These are phyloP conservation scores for Clusia tigrina DNA, from an alignment of 2,888 invertebrate species.

Conservation along the genomic window DNA sequence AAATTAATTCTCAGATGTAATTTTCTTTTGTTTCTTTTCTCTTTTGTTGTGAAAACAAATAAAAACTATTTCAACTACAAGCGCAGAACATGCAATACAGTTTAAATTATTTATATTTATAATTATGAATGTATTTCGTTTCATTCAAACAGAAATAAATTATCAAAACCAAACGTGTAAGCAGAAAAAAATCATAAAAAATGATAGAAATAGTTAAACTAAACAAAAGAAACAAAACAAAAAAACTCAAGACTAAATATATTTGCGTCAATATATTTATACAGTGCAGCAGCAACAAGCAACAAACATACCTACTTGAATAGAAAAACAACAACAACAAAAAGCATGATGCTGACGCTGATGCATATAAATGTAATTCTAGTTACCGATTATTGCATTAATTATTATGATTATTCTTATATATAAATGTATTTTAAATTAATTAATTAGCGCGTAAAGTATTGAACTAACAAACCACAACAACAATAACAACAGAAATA, in stretches of 20 bases:
- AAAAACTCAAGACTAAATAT: constrained; percentile 18
- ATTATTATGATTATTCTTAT: constrained; percentile 13
- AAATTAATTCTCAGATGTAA: constrained; percentile 31
- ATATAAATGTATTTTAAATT: constrained; percentile 23
- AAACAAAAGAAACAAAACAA: constrained; percentile 12
- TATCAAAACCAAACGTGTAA: not conserved
- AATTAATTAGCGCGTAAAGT: constrained; percentile 15
- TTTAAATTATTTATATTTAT: constrained; percentile 17
- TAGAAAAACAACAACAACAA: not conserved
- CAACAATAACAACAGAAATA: too few species aligned
- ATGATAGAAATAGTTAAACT: too few species aligned
- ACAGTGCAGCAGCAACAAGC: constrained; percentile 6
- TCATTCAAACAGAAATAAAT: not conserved
- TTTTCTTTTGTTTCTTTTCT: constrained; percentile 22
- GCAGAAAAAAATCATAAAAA: too few species aligned
- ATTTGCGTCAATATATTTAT: constrained; percentile 14
- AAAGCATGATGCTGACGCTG: constrained; percentile 19
- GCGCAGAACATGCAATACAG: constrained; percentile 44
- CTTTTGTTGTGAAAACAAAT: constrained; percentile 13
- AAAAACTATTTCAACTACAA: constrained; percentile 39
- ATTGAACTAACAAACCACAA: constrained; percentile 10
- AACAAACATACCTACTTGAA: not conserved
- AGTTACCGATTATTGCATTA: constrained; percentile 17
- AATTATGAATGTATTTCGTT: constrained; percentile 3
- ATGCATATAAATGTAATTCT: constrained; percentile 22